phyloP scores from a whole-genome alignment of 1,140 invertebrate species.

The Drosophila leontia region DNA sequence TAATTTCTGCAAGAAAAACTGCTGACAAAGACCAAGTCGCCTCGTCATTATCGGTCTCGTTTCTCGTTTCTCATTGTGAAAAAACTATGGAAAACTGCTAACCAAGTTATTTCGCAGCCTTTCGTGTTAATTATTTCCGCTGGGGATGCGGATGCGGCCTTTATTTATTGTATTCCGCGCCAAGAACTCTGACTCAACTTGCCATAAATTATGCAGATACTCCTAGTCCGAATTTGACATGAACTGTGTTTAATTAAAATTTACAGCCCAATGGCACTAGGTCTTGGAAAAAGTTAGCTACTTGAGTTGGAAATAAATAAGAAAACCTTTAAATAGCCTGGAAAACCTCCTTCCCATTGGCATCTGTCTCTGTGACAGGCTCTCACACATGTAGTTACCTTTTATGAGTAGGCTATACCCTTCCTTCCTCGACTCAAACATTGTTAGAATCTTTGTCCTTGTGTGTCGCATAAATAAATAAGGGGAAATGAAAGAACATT shows the following conservation, averaged over 20 bases:
- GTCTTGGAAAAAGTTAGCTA: not conserved
- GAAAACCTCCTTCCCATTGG: not conserved
- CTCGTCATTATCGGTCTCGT: constrained; percentile 6
- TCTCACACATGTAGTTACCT: constrained; percentile 23
- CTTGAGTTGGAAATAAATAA: not conserved
- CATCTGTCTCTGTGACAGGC: not conserved
- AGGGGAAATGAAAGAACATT: constrained; percentile 31
- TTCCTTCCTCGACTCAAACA: not conserved
- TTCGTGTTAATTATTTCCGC: constrained; percentile 78
- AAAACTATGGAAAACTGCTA: constrained; percentile 63
- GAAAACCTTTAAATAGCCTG: not conserved
- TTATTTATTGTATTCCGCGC: constrained; percentile 71
- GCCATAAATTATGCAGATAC: constrained; percentile 74
- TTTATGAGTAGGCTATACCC: not conserved
- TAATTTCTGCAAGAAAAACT: constrained; percentile 38
- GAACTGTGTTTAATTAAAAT: constrained; percentile 78
- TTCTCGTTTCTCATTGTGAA: constrained; percentile 10
- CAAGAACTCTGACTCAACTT: constrained; percentile 25
- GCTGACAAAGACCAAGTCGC: constrained; percentile 49
- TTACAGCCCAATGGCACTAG: constrained; percentile 39
- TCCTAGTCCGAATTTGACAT: constrained; percentile 58
- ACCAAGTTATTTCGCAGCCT: constrained; percentile 58
- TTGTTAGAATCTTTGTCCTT: constrained; percentile 14
- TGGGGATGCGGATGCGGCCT: constrained; percentile 44
- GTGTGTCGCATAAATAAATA: constrained; percentile 49